phyloP scores from a whole-genome alignment of 2,113 vertebrate species.

The Bagarius yarrelli region DNA sequence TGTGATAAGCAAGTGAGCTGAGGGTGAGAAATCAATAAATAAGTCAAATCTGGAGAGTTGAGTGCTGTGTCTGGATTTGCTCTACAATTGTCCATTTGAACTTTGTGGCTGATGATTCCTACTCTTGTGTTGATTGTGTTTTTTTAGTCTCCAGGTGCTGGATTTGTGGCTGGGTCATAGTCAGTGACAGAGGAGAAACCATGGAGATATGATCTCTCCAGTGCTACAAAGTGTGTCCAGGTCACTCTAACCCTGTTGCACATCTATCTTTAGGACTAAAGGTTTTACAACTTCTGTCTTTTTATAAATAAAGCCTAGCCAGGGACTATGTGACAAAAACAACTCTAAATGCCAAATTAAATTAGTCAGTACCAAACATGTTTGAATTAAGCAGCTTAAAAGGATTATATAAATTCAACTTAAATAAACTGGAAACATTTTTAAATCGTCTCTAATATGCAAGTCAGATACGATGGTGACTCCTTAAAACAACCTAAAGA shows the following conservation, averaged over 20 bases:
- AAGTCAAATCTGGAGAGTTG: not conserved
- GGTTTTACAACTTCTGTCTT: not conserved
- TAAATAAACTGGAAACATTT: too few relatives aligned
- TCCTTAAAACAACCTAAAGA: too few relatives aligned
- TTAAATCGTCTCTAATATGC: too few relatives aligned
- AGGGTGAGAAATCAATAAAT: not conserved
- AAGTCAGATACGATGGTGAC: too few relatives aligned
- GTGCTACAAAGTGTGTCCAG: not conserved
- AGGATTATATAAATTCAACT: too few relatives aligned
- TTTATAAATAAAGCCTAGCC: not conserved
- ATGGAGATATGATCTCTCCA: not conserved
- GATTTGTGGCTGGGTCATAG: not conserved
- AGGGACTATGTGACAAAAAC: not conserved
- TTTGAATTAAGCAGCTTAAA: not conserved
- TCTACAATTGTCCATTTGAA: not conserved
- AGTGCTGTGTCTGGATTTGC: not conserved
- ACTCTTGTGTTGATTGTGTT: not conserved
- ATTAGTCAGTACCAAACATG: not conserved
- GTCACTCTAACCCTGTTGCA: not conserved
- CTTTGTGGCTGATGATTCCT: not conserved
- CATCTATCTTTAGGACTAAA: not conserved
- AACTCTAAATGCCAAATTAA: not conserved
- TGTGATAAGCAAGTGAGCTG: not conserved
- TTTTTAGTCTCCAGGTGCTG: not conserved
- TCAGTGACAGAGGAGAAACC: slow-evolving; percentile 1